These are phyloP conservation scores for Gallinago solitaria DNA, from an alignment of 2,797 vertebrate species.

Conservation along the genomic window DNA sequence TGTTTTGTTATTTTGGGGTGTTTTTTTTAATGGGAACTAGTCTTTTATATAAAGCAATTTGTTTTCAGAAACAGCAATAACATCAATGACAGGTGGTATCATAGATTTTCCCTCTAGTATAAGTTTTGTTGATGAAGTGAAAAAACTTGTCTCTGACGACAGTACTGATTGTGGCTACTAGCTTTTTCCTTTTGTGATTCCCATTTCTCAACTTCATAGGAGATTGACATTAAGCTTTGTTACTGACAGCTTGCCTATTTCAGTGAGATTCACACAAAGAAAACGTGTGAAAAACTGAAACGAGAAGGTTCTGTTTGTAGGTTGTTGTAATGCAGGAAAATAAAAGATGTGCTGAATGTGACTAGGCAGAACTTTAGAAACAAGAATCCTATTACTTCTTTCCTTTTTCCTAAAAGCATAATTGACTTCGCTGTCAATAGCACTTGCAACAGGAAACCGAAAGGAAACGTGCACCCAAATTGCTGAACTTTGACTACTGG, in stretches of 20 bases:
- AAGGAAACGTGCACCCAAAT: background rate
- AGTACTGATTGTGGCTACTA: background rate
- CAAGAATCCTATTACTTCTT: background rate
- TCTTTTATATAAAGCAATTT: background rate
- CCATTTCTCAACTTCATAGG: background rate
- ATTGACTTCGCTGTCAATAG: slow-evolving; percentile 41
- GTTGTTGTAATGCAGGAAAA: slow-evolving; percentile 23
- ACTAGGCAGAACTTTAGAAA: slow-evolving; percentile 37
- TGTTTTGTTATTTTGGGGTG: background rate
- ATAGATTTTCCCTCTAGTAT: background rate
- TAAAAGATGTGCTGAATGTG: slow-evolving; percentile 32
- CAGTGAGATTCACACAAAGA: slow-evolving; percentile 32
- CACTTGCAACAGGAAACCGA: background rate
- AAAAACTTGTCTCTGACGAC: background rate
- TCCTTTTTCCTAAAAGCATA: slow-evolving; percentile 14
- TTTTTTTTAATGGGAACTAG: background rate
- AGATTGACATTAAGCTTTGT: slow-evolving; percentile 33
- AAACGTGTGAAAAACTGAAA: slow-evolving; percentile 39
- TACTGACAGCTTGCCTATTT: slow-evolving; percentile 40
- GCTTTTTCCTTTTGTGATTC: background rate
- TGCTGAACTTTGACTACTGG: background rate
- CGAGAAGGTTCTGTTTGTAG: slow-evolving; percentile 35
- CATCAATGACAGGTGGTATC: background rate
- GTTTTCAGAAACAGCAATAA: background rate
- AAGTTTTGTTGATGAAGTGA: background rate